Evolutionary conservation across 92 coral and sea anemone species (phyloP), one percentile per base, ranked within the genome.

Genomic region (Phenganax marumi): DNA sequence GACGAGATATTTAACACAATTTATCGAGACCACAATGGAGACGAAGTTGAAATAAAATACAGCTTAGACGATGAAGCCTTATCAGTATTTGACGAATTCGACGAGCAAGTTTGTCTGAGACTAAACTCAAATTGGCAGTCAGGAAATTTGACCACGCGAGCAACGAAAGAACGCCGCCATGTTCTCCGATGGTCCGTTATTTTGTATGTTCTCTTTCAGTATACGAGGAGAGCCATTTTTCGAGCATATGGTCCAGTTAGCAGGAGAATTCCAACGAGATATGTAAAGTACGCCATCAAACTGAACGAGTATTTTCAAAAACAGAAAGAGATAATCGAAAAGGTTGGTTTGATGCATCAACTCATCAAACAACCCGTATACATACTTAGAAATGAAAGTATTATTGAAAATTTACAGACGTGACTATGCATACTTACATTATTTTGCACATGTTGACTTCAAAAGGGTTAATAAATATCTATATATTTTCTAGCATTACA

Each of bases 21-120:
- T 22, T 64, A 53, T 68, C 24, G 74, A 23, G 88, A 83, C 33
- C 85, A 84, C 82, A 75, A 84, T 61, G 74, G 79, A 68, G 90
- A 82, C 11, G 90, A 83, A 48, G 64, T 87, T 13, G 76, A 63
- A 39, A 39, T 52, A 14, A 3, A 16, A 10, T 88, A 84, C 66
- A 66, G 81, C 43, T 62, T 84, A 56, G 69, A 73, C 71, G 79
- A 79, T 2, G 73, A 55, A 19, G 84, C 91, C 33, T 55, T 88
- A 58, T 55, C 73, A 55, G 82, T 78, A 24, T 88, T 46, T 83
- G 87, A 87, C 56, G 53, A 71, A 26, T 83, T 76, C 33, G 87
- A 87, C 76, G 87, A 87, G 84, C 80, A 83, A 80, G 77, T 87
- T 57, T 87, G 87, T 58, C 74, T 49, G 19, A 83, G 64, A 26